phyloP scores from a whole-genome alignment of 2,113 vertebrate genomes.

The Hyla sarda region DNA sequence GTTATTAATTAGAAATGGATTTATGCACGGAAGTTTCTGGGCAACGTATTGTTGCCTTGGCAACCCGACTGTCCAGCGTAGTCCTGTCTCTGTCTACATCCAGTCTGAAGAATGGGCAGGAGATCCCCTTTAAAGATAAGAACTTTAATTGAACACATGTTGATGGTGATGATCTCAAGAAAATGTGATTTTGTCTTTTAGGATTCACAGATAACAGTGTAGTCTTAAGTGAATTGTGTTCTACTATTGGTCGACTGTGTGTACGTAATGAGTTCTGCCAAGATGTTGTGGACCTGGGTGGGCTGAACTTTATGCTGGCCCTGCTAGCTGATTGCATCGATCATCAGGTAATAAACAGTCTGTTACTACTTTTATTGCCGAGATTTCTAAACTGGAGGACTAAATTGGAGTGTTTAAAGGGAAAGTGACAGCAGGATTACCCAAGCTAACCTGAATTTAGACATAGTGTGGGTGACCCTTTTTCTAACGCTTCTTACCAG shows the following conservation, averaged over 20 bases:
- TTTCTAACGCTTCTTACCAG: no score
- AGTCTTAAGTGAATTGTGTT: slow-evolving; percentile 88
- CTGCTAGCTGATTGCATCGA: slow-evolving; percentile 84
- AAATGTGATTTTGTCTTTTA: slow-evolving; percentile 61
- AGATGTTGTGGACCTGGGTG: slow-evolving; percentile 91
- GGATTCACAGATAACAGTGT: slow-evolving; percentile 75
- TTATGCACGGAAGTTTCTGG: no score
- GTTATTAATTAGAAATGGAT: no score
- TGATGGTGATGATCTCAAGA: background rate
- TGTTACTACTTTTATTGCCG: background rate
- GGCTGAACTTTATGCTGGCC: slow-evolving; percentile 83
- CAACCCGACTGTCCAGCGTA: no score
- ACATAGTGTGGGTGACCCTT: no score
- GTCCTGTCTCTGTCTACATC: no score
- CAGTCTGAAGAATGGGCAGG: no score
- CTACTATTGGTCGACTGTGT: slow-evolving; percentile 84
- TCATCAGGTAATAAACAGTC: slow-evolving; percentile 74
- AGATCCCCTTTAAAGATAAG: no score
- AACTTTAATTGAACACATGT: background rate
- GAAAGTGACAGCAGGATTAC: no score
- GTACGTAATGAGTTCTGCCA: slow-evolving; percentile 97
- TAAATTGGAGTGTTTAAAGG: no score
- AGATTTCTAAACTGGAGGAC: background rate
- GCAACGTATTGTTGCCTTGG: no score
- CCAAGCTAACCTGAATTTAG: no score